phyloP scores from a whole-genome alignment of 35 echinoderm and acorn worm genomes.

The Amphiura filiformis region DNA sequence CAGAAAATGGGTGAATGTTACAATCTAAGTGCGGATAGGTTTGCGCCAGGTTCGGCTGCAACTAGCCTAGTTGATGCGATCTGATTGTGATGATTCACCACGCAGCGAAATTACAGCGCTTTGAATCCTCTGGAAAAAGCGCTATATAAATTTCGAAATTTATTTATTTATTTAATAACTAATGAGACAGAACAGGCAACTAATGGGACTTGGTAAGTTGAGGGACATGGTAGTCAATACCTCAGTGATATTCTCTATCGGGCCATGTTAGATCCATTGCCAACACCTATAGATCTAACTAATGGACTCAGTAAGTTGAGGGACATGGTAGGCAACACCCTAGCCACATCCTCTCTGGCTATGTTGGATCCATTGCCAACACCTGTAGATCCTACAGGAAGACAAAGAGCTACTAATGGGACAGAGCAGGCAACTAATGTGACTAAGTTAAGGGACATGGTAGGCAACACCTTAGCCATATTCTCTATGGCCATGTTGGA shows the following conservation, averaged over 20 bases:
- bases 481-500: conserved; percentile 74
- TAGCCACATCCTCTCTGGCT: conserved; percentile 21
- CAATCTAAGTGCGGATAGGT: too few relatives aligned
- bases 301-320: conserved; percentile 27
- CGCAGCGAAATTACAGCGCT: too few relatives aligned
- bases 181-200: too few relatives aligned
- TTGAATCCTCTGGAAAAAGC: too few relatives aligned
- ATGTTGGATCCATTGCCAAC: conserved; percentile 47
- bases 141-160: too few relatives aligned
- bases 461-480: conserved; percentile 31
- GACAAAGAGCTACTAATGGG: conserved; percentile 60
- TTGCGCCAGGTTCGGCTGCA: too few relatives aligned
- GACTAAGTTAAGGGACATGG: neutral
- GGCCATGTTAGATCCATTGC: conserved; percentile 48
- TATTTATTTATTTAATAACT: too few relatives aligned
- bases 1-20: too few relatives aligned
- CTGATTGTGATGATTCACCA: too few relatives aligned
- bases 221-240: conserved; percentile 31
- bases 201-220: conserved; percentile 36
- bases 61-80: too few relatives aligned
- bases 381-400: conserved; percentile 59
- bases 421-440: conserved; percentile 42
- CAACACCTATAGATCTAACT: too few relatives aligned
- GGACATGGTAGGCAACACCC: neutral
- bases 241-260: conserved; percentile 23